These are phyloP conservation scores for Halocaridina rubra DNA, from an alignment of 2,888 invertebrate genomes.

Conservation along the genomic window DNA sequence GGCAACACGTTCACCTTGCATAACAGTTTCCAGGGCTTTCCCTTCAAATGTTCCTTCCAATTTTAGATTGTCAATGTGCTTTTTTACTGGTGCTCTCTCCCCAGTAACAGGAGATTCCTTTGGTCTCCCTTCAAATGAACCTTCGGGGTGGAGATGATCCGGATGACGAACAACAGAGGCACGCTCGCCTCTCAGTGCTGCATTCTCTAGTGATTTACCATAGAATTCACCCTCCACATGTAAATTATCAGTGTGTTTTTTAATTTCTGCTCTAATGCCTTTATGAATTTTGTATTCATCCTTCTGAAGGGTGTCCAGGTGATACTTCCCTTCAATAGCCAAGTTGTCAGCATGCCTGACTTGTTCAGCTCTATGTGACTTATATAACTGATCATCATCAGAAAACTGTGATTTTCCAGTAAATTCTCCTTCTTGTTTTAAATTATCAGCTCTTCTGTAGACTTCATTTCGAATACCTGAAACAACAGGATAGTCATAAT, in stretches of 20 bases:
- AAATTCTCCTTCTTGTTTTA: constrained; percentile 73
- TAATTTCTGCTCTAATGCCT: constrained; percentile 49
- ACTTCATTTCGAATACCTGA: constrained; percentile 67
- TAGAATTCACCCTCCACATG: constrained; percentile 61
- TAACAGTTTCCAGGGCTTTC: constrained; percentile 47
- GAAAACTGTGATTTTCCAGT: constrained; percentile 67
- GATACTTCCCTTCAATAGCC: constrained; percentile 48
- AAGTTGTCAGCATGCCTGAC: constrained; percentile 54
- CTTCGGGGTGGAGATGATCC: constrained; percentile 64
- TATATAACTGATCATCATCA: constrained; percentile 53
- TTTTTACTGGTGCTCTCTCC: constrained; percentile 61
- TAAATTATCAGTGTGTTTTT: constrained; percentile 57
- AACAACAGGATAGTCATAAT: constrained; percentile 63
- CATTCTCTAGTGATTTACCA: constrained; percentile 24
- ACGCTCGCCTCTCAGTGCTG: constrained; percentile 70
- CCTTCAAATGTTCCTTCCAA: constrained; percentile 60
- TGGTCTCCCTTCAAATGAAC: constrained; percentile 65
- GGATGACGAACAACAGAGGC: constrained; percentile 70
- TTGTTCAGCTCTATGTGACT: constrained; percentile 55
- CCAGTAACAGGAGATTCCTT: constrained; percentile 38
- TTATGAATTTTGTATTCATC: constrained; percentile 56
- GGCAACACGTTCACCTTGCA: constrained; percentile 67
- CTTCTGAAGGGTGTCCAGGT: constrained; percentile 44
- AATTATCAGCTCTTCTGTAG: constrained; percentile 69
- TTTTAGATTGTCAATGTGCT: constrained; percentile 62